phyloP scores from a whole-genome alignment of 1,140 invertebrate species.

The Sycobia sp. region DNA sequence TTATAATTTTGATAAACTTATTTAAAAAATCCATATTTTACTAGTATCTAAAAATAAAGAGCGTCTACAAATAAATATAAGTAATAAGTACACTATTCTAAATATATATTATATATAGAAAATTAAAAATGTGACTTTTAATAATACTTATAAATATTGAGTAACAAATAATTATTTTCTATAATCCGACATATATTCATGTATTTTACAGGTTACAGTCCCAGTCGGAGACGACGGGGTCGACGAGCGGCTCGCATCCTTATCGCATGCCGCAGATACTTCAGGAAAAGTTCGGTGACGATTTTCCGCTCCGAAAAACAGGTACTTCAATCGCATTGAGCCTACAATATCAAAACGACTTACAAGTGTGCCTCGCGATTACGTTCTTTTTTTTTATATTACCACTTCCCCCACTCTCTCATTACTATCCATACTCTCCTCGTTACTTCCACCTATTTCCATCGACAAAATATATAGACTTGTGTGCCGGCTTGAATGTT shows the following conservation, averaged over 20 bases:
- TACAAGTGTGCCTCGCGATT: neutral
- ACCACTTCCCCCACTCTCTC: no score
- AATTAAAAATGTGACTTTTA: no score
- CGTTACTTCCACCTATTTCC: neutral
- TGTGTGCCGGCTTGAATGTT: slow-evolving; percentile 5
- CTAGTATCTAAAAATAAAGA: no score
- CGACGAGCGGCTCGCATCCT: slow-evolving; percentile 67
- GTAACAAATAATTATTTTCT: no score
- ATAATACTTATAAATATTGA: no score
- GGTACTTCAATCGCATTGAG: slow-evolving; percentile 72
- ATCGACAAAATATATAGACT: neutral
- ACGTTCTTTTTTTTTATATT: no score
- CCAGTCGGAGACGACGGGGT: slow-evolving; percentile 56
- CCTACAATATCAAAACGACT: neutral
- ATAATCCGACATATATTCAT: neutral
- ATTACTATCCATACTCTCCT: neutral
- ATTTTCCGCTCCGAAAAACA: slow-evolving; percentile 94
- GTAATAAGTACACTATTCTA: no score
- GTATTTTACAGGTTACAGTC: slow-evolving; percentile 52
- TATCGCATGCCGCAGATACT: slow-evolving; percentile 70
- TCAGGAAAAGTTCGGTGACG: slow-evolving; percentile 65
- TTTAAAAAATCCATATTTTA: no score
- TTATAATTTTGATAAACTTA: no score
- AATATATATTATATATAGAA: no score
- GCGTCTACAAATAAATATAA: no score